A percentile compares a stretch with the other conserved stretches of the same genome.
Evolutionary conservation across 2,888 invertebrate species (phyloP).

Genomic region (Oscheius sp.): DNA sequence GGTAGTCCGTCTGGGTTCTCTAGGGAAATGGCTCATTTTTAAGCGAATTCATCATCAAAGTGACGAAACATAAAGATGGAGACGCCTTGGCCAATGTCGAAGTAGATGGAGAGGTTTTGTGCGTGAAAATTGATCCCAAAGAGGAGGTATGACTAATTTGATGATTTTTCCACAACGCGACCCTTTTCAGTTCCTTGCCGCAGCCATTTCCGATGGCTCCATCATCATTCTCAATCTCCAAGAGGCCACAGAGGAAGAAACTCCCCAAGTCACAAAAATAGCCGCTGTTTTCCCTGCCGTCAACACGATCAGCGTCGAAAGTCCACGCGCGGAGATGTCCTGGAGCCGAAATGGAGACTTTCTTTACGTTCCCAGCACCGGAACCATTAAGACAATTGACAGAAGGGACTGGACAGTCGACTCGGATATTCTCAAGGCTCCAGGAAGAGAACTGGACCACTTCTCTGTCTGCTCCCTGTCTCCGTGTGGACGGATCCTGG

Average conservation of each 20-base stretch:
- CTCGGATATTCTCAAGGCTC: constrained; percentile 4
- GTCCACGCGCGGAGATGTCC: constrained; percentile 8
- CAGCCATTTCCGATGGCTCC: constrained; percentile 9
- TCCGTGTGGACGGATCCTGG: constrained; percentile 20
- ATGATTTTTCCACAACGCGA: too few relatives aligned
- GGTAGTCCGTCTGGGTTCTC: background rate
- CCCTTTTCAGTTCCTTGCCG: constrained; percentile 23
- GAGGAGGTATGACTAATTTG: constrained; percentile 22
- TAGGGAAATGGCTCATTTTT: background rate
- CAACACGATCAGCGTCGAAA: constrained; percentile 24
- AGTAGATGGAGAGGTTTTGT: constrained; percentile 26
- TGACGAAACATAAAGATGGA: background rate
- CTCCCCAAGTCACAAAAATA: background rate
- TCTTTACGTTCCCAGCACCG: constrained; percentile 26
- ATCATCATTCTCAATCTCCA: constrained; percentile 1
- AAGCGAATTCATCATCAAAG: constrained; percentile 36
- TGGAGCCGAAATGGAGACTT: constrained; percentile 26
- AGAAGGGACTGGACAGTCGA: constrained; percentile 5
- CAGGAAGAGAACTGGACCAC: constrained; percentile 12
- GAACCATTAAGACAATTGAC: constrained; percentile 22
- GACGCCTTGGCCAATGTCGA: constrained; percentile 17
- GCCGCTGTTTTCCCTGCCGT: constrained; percentile 1
- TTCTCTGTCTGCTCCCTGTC: constrained; percentile 26
- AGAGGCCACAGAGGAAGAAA: background rate
- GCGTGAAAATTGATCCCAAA: constrained; percentile 30